Evolutionary conservation across 2,113 vertebrate genomes (phyloP).

Genomic region (Callorhinus ursinus): DNA sequence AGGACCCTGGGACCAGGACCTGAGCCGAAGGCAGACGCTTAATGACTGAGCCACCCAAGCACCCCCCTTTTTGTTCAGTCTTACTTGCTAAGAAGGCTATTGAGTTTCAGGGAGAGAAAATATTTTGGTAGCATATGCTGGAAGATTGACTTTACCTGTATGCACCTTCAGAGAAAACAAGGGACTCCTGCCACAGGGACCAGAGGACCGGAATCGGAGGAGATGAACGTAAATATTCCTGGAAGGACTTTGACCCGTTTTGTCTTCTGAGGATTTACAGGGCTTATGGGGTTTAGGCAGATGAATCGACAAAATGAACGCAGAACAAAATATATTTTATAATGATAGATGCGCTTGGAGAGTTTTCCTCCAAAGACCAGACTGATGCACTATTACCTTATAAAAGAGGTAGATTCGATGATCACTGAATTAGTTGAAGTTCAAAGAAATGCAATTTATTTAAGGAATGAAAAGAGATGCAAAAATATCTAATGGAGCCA

Average conservation of each 20-base stretch:
- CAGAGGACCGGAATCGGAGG: background rate
- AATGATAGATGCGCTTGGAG: background rate
- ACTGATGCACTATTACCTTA: background rate
- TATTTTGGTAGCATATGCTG: background rate
- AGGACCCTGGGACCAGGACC: too few species aligned
- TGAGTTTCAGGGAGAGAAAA: background rate
- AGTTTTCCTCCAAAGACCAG: background rate
- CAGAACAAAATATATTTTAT: background rate
- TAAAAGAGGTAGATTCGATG: background rate
- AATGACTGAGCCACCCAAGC: too few species aligned
- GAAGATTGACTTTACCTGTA: background rate
- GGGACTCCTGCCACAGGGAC: background rate
- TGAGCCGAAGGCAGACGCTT: too few species aligned
- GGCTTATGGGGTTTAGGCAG: background rate
- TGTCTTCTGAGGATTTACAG: background rate
- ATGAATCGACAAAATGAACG: background rate
- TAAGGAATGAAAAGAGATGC: background rate
- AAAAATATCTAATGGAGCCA: background rate
- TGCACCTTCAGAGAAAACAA: background rate
- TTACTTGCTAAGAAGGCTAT: background rate
- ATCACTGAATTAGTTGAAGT: constrained; percentile 6
- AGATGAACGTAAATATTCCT: background rate
- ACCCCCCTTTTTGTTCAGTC: background rate
- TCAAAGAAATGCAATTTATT: background rate
- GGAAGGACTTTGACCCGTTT: background rate